Evolutionary conservation across 2,888 invertebrate species (phyloP).

Genomic region (Amitus sp.): DNA sequence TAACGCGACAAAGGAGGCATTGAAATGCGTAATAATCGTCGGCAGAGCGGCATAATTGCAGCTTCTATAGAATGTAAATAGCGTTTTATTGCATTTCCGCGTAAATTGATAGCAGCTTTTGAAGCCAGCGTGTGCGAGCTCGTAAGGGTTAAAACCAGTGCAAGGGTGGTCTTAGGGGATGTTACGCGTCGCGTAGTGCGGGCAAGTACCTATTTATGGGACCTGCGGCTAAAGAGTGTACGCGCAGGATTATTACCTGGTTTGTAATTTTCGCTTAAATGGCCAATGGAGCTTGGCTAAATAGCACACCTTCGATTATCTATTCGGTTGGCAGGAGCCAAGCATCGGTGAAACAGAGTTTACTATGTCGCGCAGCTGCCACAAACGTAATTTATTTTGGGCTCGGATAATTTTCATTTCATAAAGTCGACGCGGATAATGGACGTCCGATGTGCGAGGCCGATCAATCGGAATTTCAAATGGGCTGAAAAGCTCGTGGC

Average conservation of each 20-base stretch:
- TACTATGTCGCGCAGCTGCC: too few relatives aligned
- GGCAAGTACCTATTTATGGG: constrained; percentile 42
- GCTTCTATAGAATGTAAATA: neutral
- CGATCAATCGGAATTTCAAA: constrained; percentile 60
- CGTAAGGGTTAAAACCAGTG: constrained; percentile 46
- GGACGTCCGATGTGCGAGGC: constrained; percentile 8
- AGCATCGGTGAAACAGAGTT: too few relatives aligned
- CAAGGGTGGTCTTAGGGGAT: constrained; percentile 49
- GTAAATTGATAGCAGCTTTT: constrained; percentile 6
- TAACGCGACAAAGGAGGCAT: too few relatives aligned
- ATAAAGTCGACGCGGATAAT: constrained; percentile 25
- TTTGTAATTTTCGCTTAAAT: constrained; percentile 40
- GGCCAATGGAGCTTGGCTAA: constrained; percentile 20
- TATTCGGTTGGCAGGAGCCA: too few relatives aligned
- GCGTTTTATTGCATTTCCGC: constrained; percentile 8
- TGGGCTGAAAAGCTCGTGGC: constrained; percentile 55
- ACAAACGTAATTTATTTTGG: neutral
- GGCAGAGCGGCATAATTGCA: neutral
- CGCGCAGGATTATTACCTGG: constrained; percentile 31
- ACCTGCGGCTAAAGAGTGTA: constrained; percentile 31
- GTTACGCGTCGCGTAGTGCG: constrained; percentile 31
- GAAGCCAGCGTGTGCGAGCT: constrained; percentile 11
- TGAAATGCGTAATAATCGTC: neutral
- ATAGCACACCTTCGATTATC: constrained; percentile 2
- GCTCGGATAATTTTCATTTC: constrained; percentile 25